Evolutionary conservation across 2,797 vertebrate species (phyloP), one percentile per base, ranked within the genome.

Genomic region (Pseudochirops cupreus): DNA sequence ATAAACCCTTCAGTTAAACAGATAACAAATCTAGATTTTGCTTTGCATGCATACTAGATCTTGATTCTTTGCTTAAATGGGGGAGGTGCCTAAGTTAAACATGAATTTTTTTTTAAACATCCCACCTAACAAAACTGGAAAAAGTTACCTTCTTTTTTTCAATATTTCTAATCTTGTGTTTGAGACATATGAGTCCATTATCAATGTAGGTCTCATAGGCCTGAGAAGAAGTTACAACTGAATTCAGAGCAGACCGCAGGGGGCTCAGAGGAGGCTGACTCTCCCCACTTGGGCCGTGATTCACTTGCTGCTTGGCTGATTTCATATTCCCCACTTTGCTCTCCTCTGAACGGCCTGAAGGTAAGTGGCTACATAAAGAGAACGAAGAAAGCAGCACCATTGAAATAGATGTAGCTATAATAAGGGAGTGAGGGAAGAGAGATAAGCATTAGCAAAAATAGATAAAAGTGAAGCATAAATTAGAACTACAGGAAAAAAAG

Each of bases 151-250:
- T 99, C 98, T 99, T 99, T 97, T 99, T 99, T 98, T 99, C 99
- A 95, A 99, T 99, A 98, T 99, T 99, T 96, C 99, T 99, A 89
- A 99, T 99, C 98, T 99, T 99, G 98, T 99, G 99, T 97, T 99
- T 99, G 96, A 99, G 99, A 98, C 99, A 99, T 98, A 99, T 99
- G 95, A 99, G 99, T 90, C 99, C 99, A 1, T 99, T 99, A 93
- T 99, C 99, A 56, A 99, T 99, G 97, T 99, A 99, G 59, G 98
- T 99, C 91, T 99, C 99, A 3, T 99, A 99, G 0, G 99, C 99
- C 11, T 99, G 99, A 97, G 99, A 99, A 91, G 98, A 93, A 16
- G 99, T 98, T 13, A 98, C 95, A 9, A 99, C 98, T 56, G 98
- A 94, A 46, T 97, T 97, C 62, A 99, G 97, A 21, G 98, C 95